phyloP scores from a whole-genome alignment of 2,888 invertebrate species.

The Drosophila gaucha region DNA sequence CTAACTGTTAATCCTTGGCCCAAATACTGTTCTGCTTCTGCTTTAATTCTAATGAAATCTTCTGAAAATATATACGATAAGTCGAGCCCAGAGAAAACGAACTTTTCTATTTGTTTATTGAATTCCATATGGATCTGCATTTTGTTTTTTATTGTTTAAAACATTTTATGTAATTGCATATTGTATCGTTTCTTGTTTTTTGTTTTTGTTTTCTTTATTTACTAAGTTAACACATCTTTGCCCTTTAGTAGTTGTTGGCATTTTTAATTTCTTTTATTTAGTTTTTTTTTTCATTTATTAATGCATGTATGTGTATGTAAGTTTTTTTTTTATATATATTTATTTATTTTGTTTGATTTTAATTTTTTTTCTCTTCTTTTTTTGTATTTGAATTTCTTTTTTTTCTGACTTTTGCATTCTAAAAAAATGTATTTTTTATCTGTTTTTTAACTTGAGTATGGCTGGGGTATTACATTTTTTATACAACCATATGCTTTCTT shows the following conservation, averaged over 20 bases:
- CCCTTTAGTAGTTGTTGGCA: conserved; percentile 62
- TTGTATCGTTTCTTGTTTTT: conserved; percentile 54
- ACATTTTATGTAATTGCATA: conserved; percentile 68
- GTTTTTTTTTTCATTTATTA: conserved; percentile 42
- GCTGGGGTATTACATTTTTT: conserved; percentile 14
- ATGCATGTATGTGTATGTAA: conserved; percentile 37
- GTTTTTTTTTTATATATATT: conserved; percentile 21
- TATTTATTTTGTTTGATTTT: conserved; percentile 4
- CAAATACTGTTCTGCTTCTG: too few species aligned
- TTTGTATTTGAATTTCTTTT: conserved; percentile 17
- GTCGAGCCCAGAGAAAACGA: conserved; percentile 12
- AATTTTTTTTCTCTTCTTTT: conserved; percentile 19
- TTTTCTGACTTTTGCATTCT: conserved; percentile 15
- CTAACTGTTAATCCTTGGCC: too few species aligned
- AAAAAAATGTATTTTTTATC: conserved; percentile 17
- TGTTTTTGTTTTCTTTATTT: conserved; percentile 38
- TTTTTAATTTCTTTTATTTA: conserved; percentile 44
- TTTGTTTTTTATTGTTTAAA: conserved; percentile 59
- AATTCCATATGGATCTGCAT: conserved; percentile 57
- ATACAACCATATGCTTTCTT: conserved; percentile 60
- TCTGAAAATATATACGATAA: background rate
- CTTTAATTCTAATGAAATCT: too few species aligned
- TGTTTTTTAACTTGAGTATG: conserved; percentile 8
- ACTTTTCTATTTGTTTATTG: conserved; percentile 39
- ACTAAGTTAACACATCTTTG: conserved; percentile 73